These are phyloP conservation scores for Choristoneura rosaceana DNA, from an alignment of 2,888 invertebrate genomes.

Conservation along the genomic window DNA sequence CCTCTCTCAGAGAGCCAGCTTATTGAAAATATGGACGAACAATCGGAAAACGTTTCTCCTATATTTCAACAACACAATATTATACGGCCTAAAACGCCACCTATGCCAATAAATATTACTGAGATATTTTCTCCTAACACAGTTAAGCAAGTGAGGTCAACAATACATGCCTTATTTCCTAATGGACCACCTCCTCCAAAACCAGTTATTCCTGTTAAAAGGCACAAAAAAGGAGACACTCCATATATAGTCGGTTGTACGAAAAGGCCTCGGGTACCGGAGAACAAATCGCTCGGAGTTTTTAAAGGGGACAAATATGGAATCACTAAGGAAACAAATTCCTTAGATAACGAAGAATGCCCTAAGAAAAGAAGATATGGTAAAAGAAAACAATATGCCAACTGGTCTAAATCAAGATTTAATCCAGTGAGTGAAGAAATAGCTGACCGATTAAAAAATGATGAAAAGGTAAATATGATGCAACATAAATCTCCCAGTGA, in stretches of 20 bases:
- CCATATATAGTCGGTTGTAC: slow-evolving; percentile 59
- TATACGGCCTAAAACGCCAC: slow-evolving; percentile 17
- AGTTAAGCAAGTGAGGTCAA: slow-evolving; percentile 45
- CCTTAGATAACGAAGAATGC: slow-evolving; percentile 41
- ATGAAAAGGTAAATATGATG: slow-evolving; percentile 34
- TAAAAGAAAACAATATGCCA: slow-evolving; percentile 36
- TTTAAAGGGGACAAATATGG: slow-evolving; percentile 54
- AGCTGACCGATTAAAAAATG: slow-evolving; percentile 44
- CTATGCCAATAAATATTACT: slow-evolving; percentile 3
- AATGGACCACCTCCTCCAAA: slow-evolving; percentile 45
- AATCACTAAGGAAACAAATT: slow-evolving; percentile 38
- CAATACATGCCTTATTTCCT: slow-evolving; percentile 45
- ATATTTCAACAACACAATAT: background rate
- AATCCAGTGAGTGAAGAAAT: slow-evolving; percentile 56
- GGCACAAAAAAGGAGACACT: slow-evolving; percentile 49
- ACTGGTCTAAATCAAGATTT: slow-evolving; percentile 54
- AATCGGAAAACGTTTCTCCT: background rate
- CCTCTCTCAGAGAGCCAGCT: background rate
- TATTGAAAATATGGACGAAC: background rate
- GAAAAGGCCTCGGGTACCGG: slow-evolving; percentile 48
- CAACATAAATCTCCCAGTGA: slow-evolving; percentile 50
- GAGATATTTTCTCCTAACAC: slow-evolving; percentile 41
- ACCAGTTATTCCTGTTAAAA: slow-evolving; percentile 52
- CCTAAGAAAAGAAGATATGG: slow-evolving; percentile 3
- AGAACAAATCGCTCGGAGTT: slow-evolving; percentile 45